Percentiles rank a stretch among this genome's conserved stretches.
phyloP scores from a whole-genome alignment of 2,888 invertebrate species.

The Stenolophus ochropezus region DNA sequence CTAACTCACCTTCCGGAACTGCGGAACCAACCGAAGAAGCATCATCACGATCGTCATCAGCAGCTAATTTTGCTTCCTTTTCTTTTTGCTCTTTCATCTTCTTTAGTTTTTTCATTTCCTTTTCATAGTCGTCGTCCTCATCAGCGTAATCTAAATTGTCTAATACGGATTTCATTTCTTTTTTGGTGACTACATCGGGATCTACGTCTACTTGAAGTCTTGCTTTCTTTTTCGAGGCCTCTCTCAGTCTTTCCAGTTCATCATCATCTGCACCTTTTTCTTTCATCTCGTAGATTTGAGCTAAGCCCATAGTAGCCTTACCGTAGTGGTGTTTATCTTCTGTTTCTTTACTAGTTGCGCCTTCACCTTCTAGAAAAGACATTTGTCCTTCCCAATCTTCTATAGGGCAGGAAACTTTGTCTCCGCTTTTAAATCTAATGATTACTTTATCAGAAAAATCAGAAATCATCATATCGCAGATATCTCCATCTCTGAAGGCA shows the following conservation, averaged over 20 bases:
- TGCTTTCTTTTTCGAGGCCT: slow-evolving; percentile 69
- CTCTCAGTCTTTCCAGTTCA: slow-evolving; percentile 70
- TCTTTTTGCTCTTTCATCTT: slow-evolving; percentile 63
- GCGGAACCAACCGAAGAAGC: slow-evolving; percentile 56
- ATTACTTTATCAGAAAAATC: slow-evolving; percentile 84
- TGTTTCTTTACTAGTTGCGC: slow-evolving; percentile 79
- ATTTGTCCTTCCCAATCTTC: slow-evolving; percentile 68
- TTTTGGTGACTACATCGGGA: slow-evolving; percentile 49
- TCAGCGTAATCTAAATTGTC: slow-evolving; percentile 55
- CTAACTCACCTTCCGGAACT: slow-evolving; percentile 68
- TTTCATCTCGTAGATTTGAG: slow-evolving; percentile 77
- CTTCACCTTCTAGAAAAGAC: slow-evolving; percentile 82
- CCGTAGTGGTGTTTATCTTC: slow-evolving; percentile 71
- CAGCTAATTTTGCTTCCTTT: slow-evolving; percentile 60
- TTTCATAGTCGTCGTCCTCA: slow-evolving; percentile 65
- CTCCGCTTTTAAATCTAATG: slow-evolving; percentile 81
- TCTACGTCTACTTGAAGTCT: slow-evolving; percentile 67
- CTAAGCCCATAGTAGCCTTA: slow-evolving; percentile 74
- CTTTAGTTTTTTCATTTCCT: slow-evolving; percentile 68
- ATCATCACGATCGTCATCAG: slow-evolving; percentile 50
- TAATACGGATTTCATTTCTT: slow-evolving; percentile 47
- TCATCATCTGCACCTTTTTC: slow-evolving; percentile 70
- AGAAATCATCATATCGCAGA: slow-evolving; percentile 84
- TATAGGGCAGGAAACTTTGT: slow-evolving; percentile 81
- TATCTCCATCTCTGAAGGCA: slow-evolving; percentile 85